Evolutionary conservation across 2,113 vertebrate species (phyloP).

Genomic region (Eublepharis macularius): DNA sequence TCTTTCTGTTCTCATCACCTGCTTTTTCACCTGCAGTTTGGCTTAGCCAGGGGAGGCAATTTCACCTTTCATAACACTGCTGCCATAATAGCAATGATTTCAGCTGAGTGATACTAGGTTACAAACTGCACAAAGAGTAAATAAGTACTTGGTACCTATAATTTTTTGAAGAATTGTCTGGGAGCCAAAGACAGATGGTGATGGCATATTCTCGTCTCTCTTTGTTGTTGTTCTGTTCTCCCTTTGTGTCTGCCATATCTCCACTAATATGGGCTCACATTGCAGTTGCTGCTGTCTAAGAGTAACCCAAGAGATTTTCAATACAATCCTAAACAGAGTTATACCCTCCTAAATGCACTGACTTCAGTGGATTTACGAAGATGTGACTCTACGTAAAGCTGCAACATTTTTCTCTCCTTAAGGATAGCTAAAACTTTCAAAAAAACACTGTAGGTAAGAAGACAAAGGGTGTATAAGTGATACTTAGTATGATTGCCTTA

Average conservation of each 20-base stretch:
- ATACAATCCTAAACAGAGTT: no score
- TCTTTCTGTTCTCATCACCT: not conserved
- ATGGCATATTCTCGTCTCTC: not conserved
- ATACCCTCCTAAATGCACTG: no score
- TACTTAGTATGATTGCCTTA: not conserved
- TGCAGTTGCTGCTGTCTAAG: not conserved
- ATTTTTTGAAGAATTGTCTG: slow-evolving; percentile 12
- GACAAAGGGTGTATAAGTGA: not conserved
- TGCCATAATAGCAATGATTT: slow-evolving; percentile 22
- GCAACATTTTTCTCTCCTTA: not conserved
- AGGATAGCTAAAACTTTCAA: not conserved
- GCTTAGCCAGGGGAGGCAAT: not conserved
- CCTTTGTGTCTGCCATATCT: not conserved
- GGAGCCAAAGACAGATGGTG: not conserved
- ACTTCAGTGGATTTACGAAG: no score
- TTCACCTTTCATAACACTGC: not conserved
- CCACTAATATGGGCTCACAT: not conserved
- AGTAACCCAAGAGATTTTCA: not conserved
- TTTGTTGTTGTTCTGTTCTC: not conserved
- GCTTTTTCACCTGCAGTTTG: not conserved
- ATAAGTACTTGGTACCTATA: slow-evolving; percentile 9
- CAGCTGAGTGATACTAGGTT: not conserved
- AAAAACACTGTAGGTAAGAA: not conserved
- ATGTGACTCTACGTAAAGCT: no score
- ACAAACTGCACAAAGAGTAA: not conserved